These are phyloP conservation scores for Carpatolechia fugitivella DNA, from an alignment of 2,888 invertebrate genomes.

Conservation along the genomic window DNA sequence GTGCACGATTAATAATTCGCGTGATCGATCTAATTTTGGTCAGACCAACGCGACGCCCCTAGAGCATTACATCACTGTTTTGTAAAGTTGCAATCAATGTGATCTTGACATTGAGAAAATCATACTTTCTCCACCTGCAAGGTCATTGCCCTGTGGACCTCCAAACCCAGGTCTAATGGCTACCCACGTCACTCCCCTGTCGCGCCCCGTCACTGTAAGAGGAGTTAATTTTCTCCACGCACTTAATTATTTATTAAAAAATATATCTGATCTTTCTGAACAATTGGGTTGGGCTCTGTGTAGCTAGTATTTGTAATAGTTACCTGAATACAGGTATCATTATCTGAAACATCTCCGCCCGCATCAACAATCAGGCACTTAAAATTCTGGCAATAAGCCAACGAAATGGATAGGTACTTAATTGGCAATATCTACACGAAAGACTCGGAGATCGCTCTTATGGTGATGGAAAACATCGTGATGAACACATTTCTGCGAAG, in stretches of 20 bases:
- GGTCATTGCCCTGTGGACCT: constrained; percentile 37
- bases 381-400: too few species aligned
- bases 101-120: not conserved
- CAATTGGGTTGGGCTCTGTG: not conserved
- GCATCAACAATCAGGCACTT: too few species aligned
- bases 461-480: too few species aligned
- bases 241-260: constrained; percentile 58
- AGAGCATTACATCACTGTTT: too few species aligned
- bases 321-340: not conserved
- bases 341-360: too few species aligned
- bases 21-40: too few species aligned
- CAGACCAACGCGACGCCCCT: too few species aligned
- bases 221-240: constrained; percentile 66
- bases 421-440: too few species aligned
- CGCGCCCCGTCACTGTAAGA: constrained; percentile 55
- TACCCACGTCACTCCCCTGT: constrained; percentile 62
- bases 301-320: not conserved
- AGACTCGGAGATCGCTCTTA: too few species aligned
- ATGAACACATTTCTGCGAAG: too few species aligned
- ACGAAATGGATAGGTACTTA: too few species aligned
- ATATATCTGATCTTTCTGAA: constrained; percentile 29
- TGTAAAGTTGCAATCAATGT: not conserved
- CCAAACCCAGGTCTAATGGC: constrained; percentile 53
- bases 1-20: too few species aligned
- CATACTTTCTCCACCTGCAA: constrained; percentile 17